phyloP scores from a whole-genome alignment of 2,113 vertebrate genomes.

The Zosterops hypoxanthus region DNA sequence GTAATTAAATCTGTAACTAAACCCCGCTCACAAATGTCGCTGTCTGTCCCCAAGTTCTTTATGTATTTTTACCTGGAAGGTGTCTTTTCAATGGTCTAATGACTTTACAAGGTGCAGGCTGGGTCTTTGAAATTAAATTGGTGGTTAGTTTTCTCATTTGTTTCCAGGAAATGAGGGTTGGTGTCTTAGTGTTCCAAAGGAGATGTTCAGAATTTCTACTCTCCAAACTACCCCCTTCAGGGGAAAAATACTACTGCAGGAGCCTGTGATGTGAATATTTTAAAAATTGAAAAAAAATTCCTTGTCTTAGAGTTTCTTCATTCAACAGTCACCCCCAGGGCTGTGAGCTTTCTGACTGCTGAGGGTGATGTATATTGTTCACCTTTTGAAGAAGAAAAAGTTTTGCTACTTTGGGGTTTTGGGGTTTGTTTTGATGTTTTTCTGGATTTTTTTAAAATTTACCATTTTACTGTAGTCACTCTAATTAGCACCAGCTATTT shows the following conservation, averaged over 20 bases:
- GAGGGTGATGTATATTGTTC: background rate
- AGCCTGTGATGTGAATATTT: background rate
- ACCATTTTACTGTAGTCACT: background rate
- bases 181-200: background rate
- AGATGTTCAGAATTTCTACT: background rate
- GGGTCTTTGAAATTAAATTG: background rate
- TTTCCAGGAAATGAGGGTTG: background rate
- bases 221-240: background rate
- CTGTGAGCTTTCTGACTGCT: background rate
- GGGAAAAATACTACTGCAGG: background rate
- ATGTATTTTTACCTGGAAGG: background rate
- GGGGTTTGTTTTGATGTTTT: background rate
- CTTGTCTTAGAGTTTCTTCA: background rate
- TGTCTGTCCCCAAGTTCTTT: background rate
- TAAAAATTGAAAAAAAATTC: background rate
- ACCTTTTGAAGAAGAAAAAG: background rate
- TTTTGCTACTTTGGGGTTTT: background rate
- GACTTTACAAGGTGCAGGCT: background rate
- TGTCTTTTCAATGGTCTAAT: background rate
- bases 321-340: background rate
- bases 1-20: slow-evolving; percentile 38
- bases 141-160: background rate
- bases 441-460: background rate
- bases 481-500: background rate
- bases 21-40: background rate